A percentile compares a stretch with the other conserved stretches of the same genome.
Evolutionary conservation across 2,113 vertebrate genomes (phyloP).

Genomic region (Todiramphus saurophagus): DNA sequence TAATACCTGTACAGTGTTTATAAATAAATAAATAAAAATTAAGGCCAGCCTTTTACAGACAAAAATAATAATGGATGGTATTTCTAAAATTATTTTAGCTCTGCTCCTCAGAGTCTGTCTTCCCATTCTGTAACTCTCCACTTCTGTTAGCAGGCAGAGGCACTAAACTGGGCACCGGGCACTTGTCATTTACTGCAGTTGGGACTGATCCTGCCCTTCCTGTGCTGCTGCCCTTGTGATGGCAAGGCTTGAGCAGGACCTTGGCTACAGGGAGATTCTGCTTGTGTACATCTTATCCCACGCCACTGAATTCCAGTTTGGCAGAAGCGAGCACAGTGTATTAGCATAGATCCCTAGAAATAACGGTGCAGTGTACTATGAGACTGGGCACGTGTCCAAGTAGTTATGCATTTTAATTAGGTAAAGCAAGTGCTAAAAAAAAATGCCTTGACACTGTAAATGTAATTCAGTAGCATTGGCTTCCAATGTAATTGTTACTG

Average conservation of each 20-base stretch:
- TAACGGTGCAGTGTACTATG: not conserved
- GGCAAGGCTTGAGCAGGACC: not conserved
- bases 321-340: not conserved
- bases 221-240: rapidly evolving
- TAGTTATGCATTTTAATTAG: not conserved
- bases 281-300: not conserved
- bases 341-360: not conserved
- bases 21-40: not conserved
- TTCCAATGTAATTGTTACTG: not conserved
- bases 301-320: not conserved
- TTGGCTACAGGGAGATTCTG: not conserved
- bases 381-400: not conserved
- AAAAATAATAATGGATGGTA: not conserved
- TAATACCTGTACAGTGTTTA: not conserved
- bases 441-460: not conserved
- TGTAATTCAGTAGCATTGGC: not conserved
- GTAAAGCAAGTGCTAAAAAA: not conserved
- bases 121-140: not conserved
- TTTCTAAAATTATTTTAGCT: not conserved
- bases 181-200: not conserved
- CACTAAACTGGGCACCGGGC: not conserved
- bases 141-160: not conserved
- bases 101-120: not conserved
- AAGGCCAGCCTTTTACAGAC: not conserved
- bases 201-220: not conserved